These are phyloP conservation scores for Saccopteryx leptura DNA, from an alignment of 2,113 vertebrate species.

Conservation along the genomic window DNA sequence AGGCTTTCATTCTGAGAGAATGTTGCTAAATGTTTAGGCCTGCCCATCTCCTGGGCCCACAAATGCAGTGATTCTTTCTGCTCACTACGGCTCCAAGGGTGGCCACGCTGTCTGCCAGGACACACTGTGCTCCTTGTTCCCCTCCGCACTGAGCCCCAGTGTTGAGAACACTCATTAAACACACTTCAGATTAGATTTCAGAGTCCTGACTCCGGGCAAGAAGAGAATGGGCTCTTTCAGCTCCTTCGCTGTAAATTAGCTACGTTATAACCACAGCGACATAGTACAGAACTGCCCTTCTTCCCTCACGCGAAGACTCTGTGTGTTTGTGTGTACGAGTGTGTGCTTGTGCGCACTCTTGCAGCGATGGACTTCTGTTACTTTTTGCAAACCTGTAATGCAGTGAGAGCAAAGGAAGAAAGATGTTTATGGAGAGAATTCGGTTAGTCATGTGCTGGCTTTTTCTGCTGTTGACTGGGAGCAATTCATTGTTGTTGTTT, in stretches of 20 bases:
- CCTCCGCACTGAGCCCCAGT: constrained; percentile 75
- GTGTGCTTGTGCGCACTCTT: fast-evolving
- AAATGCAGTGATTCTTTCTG: constrained; percentile 75
- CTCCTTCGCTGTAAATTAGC: constrained; percentile 56
- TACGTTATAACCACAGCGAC: background rate
- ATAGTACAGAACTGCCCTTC: constrained; percentile 67
- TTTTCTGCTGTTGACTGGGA: constrained; percentile 27
- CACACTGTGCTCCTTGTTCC: constrained; percentile 89
- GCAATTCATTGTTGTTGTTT: constrained; percentile 50
- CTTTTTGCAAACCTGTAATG: constrained; percentile 54
- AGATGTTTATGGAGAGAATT: constrained; percentile 30
- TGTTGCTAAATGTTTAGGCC: background rate
- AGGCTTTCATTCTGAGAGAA: constrained; percentile 18
- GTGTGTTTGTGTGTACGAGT: background rate
- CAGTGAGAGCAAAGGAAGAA: constrained; percentile 60
- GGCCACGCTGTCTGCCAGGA: constrained; percentile 15
- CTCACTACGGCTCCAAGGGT: constrained; percentile 62
- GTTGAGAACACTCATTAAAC: constrained; percentile 86
- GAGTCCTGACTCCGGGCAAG: constrained; percentile 76
- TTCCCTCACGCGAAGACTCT: background rate
- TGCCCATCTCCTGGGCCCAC: constrained; percentile 62
- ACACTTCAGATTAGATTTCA: constrained; percentile 88
- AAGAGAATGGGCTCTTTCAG: constrained; percentile 89
- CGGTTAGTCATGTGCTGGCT: background rate
- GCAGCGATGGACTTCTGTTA: background rate